phyloP scores from a whole-genome alignment of 2,113 vertebrate species.

The Anoplopoma fimbria region DNA sequence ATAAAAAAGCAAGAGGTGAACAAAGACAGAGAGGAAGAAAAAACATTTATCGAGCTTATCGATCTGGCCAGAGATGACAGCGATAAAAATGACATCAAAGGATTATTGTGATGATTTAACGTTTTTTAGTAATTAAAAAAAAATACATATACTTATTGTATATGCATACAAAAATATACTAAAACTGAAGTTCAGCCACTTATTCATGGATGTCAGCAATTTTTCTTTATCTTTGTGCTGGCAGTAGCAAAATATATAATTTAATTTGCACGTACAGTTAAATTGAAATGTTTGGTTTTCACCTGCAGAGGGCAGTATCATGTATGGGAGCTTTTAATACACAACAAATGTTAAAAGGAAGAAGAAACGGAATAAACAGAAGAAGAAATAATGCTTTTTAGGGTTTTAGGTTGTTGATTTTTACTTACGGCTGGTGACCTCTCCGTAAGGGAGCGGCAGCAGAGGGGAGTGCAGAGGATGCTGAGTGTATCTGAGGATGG shows the following conservation, averaged over 20 bases:
- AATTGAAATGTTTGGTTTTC: background rate
- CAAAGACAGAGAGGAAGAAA: background rate
- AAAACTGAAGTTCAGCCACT: background rate
- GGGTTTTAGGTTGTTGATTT: background rate
- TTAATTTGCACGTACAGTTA: background rate
- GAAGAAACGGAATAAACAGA: background rate
- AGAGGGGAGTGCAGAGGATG: constrained; percentile 92
- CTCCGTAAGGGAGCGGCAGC: constrained; percentile 90
- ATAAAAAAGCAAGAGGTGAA: background rate
- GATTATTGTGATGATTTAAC: background rate
- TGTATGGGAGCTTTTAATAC: background rate
- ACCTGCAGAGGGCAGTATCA: background rate
- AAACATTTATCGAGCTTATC: background rate
- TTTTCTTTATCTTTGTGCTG: background rate
- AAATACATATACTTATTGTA: background rate
- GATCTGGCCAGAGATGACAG: background rate
- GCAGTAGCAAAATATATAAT: background rate
- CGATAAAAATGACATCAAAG: background rate
- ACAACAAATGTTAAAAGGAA: background rate
- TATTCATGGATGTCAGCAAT: too few species aligned
- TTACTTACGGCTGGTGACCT: constrained; percentile 87
- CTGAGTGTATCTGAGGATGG: constrained; percentile 93
- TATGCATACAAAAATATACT: background rate
- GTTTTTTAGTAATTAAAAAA: background rate
- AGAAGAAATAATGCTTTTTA: background rate